Percentiles rank a stretch among this genome's conserved stretches.
These are phyloP conservation scores for Rallus limicola DNA, from an alignment of 2,113 vertebrate species.

Conservation along the genomic window DNA sequence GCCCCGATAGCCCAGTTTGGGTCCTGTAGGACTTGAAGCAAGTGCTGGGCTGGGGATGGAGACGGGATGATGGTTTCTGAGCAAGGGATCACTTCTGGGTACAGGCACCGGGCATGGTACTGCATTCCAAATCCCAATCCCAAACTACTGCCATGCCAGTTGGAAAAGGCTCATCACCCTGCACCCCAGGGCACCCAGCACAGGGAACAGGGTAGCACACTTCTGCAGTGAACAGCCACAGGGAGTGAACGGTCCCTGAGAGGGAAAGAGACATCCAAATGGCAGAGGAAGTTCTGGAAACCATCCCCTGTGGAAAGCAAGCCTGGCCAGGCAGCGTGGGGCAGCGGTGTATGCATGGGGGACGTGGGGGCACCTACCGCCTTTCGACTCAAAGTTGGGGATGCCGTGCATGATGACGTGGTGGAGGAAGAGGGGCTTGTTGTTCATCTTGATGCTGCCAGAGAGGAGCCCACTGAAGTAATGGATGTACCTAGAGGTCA, in stretches of 20 bases:
- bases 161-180: background rate
- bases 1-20: background rate
- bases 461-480: constrained; percentile 97
- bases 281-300: background rate
- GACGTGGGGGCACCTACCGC: constrained; percentile 74
- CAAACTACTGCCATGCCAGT: background rate
- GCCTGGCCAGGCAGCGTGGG: background rate
- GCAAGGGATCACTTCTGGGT: background rate
- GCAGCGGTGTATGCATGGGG: accelerated
- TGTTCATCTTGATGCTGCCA: constrained; percentile 98
- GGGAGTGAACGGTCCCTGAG: background rate
- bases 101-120: accelerated
- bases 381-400: constrained; percentile 96
- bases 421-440: constrained; percentile 96
- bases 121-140: background rate
- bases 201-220: background rate
- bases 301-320: background rate
- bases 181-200: background rate
- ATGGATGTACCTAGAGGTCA: constrained; percentile 87
- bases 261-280: background rate
- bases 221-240: background rate
- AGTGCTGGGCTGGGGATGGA: background rate
- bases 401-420: constrained; percentile 98
- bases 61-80: background rate
- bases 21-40: background rate